These are phyloP conservation scores for Timema cristinae DNA, from an alignment of 2,888 invertebrate genomes.

Conservation along the genomic window DNA sequence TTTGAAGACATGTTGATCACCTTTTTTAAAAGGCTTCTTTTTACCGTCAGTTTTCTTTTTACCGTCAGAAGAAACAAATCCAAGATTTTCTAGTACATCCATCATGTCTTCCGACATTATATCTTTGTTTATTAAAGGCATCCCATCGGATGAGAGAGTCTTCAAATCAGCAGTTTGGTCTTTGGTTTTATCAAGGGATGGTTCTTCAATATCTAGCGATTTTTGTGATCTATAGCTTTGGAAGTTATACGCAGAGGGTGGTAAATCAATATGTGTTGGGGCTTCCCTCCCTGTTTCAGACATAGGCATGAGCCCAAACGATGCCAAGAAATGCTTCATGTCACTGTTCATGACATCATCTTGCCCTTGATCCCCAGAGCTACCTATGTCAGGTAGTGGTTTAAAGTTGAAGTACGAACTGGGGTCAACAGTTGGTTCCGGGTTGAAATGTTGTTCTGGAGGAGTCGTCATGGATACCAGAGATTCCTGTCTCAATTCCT, in stretches of 20 bases:
- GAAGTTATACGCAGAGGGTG: neutral
- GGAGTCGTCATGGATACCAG: neutral
- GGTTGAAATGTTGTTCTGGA: neutral
- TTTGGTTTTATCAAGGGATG: constrained; percentile 11
- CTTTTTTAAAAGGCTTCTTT: constrained; percentile 3
- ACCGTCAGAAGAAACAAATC: constrained; percentile 37
- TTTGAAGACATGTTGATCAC: constrained; percentile 44
- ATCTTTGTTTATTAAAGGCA: constrained; percentile 31
- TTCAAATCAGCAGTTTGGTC: constrained; percentile 11
- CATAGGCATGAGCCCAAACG: constrained; percentile 44
- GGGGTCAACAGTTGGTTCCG: constrained; percentile 34
- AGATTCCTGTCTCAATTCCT: neutral
- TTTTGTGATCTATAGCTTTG: constrained; percentile 21
- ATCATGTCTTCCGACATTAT: constrained; percentile 42
- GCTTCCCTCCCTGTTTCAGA: constrained; percentile 9
- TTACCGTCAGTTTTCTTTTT: neutral
- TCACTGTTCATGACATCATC: constrained; percentile 36
- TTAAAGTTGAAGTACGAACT: constrained; percentile 47
- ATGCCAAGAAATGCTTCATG: constrained; percentile 47
- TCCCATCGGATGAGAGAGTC: constrained; percentile 4
- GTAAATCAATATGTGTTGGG: neutral
- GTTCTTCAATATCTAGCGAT: constrained; percentile 20
- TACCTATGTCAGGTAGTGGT: constrained; percentile 40
- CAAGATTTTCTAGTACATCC: constrained; percentile 44
- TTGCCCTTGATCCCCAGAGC: constrained; percentile 6